phyloP scores from a whole-genome alignment of 2,797 vertebrate species.

The Sebastes cheni region DNA sequence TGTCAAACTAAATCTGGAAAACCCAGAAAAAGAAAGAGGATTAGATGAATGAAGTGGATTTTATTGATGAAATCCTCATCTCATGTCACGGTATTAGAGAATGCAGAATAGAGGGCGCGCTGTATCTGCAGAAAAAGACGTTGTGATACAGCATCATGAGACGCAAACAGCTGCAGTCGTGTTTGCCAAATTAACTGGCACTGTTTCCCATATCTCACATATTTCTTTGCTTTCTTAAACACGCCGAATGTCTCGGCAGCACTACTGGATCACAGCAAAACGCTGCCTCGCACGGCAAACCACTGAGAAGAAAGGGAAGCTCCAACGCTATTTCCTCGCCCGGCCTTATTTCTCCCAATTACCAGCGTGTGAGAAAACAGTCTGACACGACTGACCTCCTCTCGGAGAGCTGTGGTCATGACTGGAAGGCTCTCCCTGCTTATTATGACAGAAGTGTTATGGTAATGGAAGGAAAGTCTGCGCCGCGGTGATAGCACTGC shows the following conservation, averaged over 20 bases:
- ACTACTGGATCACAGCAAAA: neutral
- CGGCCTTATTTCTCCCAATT: slow-evolving; percentile 67
- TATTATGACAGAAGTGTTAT: slow-evolving; percentile 71
- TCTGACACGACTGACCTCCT: slow-evolving; percentile 68
- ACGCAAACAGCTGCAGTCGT: slow-evolving; percentile 6
- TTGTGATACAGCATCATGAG: neutral
- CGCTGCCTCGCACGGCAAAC: neutral
- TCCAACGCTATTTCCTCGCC: slow-evolving; percentile 17
- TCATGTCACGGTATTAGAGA: slow-evolving; percentile 15
- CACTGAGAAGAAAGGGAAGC: slow-evolving; percentile 16
- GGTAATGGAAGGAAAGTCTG: slow-evolving; percentile 71
- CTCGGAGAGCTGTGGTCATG: slow-evolving; percentile 52
- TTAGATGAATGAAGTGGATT: slow-evolving; percentile 38
- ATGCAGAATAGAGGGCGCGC: neutral
- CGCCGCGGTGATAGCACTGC: slow-evolving; percentile 55
- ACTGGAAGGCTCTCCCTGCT: slow-evolving; percentile 63
- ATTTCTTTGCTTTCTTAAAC: slow-evolving; percentile 1
- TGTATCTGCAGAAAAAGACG: slow-evolving; percentile 11
- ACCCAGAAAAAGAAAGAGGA: slow-evolving; percentile 17
- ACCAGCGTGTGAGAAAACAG: slow-evolving; percentile 60
- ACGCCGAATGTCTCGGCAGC: neutral
- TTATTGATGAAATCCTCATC: slow-evolving; percentile 40
- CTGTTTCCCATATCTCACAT: slow-evolving; percentile 5
- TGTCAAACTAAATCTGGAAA: slow-evolving; percentile 51
- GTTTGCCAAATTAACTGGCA: slow-evolving; percentile 31